A percentile compares a stretch with the other conserved stretches of the same genome.
phyloP scores from a whole-genome alignment of 1,140 invertebrate species.

The Hyphantria cunea region DNA sequence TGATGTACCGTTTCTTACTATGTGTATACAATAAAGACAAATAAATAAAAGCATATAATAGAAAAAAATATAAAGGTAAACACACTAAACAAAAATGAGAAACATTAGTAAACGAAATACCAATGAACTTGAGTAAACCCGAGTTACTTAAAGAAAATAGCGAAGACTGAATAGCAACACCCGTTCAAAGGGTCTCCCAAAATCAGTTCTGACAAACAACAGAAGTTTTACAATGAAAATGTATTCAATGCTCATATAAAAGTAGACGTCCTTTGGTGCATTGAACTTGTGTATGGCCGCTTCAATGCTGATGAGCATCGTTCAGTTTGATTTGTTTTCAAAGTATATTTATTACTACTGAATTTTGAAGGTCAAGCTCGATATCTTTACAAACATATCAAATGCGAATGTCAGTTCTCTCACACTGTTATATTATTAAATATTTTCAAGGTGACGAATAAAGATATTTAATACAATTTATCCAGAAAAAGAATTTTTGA shows the following conservation, averaged over 20 bases:
- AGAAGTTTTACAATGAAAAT: slow-evolving; percentile 7
- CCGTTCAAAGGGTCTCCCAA: neutral
- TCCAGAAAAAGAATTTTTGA: too few relatives aligned
- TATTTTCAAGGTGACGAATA: too few relatives aligned
- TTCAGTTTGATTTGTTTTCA: slow-evolving; percentile 14
- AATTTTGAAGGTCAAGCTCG: slow-evolving; percentile 19
- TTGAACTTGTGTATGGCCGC: slow-evolving; percentile 20
- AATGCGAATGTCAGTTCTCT: too few relatives aligned
- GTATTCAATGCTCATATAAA: slow-evolving; percentile 8
- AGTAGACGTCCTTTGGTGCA: slow-evolving; percentile 17
- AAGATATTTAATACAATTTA: too few relatives aligned
- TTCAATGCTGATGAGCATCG: slow-evolving; percentile 11
- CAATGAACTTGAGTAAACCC: neutral
- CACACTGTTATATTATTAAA: too few relatives aligned
- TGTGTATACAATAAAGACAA: too few relatives aligned
- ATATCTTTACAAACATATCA: neutral
- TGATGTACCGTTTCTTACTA: too few relatives aligned
- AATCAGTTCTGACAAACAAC: neutral
- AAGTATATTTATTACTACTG: slow-evolving; percentile 25
- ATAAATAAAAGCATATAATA: too few relatives aligned
- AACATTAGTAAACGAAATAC: too few relatives aligned
- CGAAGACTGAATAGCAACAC: neutral
- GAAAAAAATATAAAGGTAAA: too few relatives aligned
- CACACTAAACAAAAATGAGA: too few relatives aligned
- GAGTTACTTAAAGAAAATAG: neutral